A percentile compares a stretch with the other conserved stretches of the same genome.
Evolutionary conservation across 2,888 invertebrate genomes (phyloP).

Genomic region (Athalia circularis): DNA sequence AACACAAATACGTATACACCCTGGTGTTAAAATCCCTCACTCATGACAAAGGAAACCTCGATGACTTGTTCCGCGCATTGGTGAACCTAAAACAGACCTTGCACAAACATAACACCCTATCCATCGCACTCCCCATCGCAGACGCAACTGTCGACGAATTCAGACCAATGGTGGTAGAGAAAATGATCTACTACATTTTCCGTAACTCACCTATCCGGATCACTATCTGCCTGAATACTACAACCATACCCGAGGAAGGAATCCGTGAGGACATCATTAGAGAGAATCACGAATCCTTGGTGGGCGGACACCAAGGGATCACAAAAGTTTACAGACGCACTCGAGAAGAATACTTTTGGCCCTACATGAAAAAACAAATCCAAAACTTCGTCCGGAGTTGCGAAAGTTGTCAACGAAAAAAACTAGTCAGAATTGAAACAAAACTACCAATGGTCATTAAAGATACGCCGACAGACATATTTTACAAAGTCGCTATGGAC

Average conservation of each 20-base stretch:
- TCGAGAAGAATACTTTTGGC: slow-evolving; percentile 45
- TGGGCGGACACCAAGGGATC: slow-evolving; percentile 50
- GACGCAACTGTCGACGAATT: no score
- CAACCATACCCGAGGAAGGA: background rate
- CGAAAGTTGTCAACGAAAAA: slow-evolving; percentile 46
- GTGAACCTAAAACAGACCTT: no score
- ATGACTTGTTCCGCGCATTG: no score
- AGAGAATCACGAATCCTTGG: slow-evolving; percentile 40
- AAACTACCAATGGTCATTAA: slow-evolving; percentile 46
- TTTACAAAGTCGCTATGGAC: slow-evolving; percentile 47
- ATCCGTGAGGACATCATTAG: background rate
- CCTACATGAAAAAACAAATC: slow-evolving; percentile 38
- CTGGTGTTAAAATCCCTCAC: no score
- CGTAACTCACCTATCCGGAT: background rate
- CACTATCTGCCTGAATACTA: background rate
- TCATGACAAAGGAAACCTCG: no score
- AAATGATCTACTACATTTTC: background rate
- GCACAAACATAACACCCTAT: no score
- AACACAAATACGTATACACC: no score
- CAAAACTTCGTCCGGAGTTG: slow-evolving; percentile 44
- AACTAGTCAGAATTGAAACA: slow-evolving; percentile 11
- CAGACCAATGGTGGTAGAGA: no score
- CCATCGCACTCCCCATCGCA: no score
- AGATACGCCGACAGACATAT: slow-evolving; percentile 28
- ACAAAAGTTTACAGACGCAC: slow-evolving; percentile 39